Evolutionary conservation across 2,797 vertebrate genomes (phyloP), one percentile per base, ranked within the genome.

Genomic region (Parauchenoglanis ngamensis): DNA sequence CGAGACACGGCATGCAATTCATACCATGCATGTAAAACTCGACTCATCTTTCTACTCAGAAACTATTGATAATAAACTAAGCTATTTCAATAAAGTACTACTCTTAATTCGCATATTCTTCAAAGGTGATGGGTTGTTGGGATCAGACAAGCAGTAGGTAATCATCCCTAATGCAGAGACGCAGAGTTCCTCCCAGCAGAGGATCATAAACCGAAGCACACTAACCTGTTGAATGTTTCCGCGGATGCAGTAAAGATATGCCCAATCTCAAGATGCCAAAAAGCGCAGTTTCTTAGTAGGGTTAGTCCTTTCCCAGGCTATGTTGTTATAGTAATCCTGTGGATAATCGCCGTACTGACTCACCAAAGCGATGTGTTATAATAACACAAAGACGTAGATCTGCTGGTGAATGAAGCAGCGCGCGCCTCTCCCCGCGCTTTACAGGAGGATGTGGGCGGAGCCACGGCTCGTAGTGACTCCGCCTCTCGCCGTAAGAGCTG

Each of bases 161-260:
- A 49, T 49, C 46, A 11, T 31, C 57, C 23, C 56, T 40, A 40
- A 79, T 23, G 54, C 77, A 25, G 15, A 68, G 44, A 75, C 1
- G 31, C 7, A n/a, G n/a, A 21, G 52, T 35, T 49, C 1, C 15
- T 15, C 28, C 52, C 0, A 25, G 1, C 4, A 19, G 35, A 63
- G 12, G 59, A 49, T 35, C 10, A 40, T 6, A 35, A 21, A 23
- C 52, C 12, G 1, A 49, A 70, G 2, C 77, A 1, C 25, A 86
- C 87, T 77, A 31, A 88, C 87, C 87, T 88, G 87, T 86, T 86
- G 84, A 88, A n/a, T 65, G 78, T 85, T 44, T 59, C 57, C 40
- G 6, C 52, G 40, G 21, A 84, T 17, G 23, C 25, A 57, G 28
- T 5, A 57, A 19, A 1, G 35, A 78, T 17, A 54, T 83, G 63